Conservation (phyloP, 2,888 invertebrate species). For the Perizoma affinitatum region DNA sequence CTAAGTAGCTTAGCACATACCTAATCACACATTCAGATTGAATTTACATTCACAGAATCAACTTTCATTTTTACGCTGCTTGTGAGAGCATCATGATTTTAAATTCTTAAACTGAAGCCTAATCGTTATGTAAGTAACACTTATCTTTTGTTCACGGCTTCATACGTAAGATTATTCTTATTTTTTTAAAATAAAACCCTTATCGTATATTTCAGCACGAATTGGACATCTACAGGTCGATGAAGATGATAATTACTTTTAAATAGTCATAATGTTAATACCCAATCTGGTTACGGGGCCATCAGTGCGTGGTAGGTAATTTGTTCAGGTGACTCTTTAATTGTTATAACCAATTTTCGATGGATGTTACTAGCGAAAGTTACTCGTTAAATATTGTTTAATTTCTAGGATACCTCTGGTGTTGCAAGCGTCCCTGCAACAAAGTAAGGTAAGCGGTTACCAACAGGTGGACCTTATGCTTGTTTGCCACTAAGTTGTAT, state of each 20-base stretch:
- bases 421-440: too few species aligned
- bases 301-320: conserved; percentile 17
- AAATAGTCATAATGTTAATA: not conserved
- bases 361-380: too few species aligned
- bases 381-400: too few species aligned
- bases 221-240: not conserved
- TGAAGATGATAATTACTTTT: not conserved
- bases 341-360: not conserved
- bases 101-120: not conserved
- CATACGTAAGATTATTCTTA: too few species aligned
- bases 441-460: too few species aligned
- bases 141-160: too few species aligned
- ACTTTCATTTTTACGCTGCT: conserved; percentile 17
- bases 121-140: too few species aligned
- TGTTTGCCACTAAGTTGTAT: too few species aligned
- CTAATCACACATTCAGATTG: conserved; percentile 11
- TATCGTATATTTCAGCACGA: too few species aligned
- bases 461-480: too few species aligned
- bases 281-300: conserved; percentile 12
- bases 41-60: conserved; percentile 22
- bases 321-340: conserved; percentile 10
- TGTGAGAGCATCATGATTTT: conserved; percentile 8
- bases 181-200: too few species aligned
- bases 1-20: not conserved
- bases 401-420: too few species aligned